A percentile compares a stretch with the other conserved stretches of the same genome.
phyloP scores from a whole-genome alignment of 2,113 vertebrate species.

The Laticauda colubrina region DNA sequence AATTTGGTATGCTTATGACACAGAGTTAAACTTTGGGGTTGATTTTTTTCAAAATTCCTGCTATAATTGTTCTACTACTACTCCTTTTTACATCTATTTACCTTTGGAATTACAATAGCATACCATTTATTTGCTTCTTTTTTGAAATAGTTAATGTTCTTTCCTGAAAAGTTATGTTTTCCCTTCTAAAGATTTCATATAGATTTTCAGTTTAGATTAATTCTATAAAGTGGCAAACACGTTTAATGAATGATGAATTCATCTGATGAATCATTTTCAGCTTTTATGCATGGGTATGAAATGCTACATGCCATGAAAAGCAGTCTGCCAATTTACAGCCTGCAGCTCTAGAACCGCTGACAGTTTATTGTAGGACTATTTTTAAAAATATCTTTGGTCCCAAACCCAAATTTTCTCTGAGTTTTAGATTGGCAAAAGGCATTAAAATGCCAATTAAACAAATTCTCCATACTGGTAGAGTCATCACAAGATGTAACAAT shows the following conservation, averaged over 20 bases:
- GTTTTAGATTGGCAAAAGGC: neutral
- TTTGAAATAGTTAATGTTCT: neutral
- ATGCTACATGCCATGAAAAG: neutral
- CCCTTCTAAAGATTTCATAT: neutral
- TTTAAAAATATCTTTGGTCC: neutral
- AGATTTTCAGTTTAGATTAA: neutral
- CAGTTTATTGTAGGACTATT: neutral
- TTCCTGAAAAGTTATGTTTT: neutral
- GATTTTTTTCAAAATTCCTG: neutral
- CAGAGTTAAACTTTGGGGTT: neutral
- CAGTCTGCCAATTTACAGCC: neutral
- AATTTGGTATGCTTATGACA: neutral
- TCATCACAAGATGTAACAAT: neutral
- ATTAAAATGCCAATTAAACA: neutral
- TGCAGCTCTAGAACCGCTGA: neutral
- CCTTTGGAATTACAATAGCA: neutral
- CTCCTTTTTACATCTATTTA: neutral
- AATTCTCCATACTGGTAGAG: neutral
- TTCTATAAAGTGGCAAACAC: neutral
- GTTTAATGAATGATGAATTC: neutral
- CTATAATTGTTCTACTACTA: neutral
- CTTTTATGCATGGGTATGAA: neutral
- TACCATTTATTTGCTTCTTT: neutral
- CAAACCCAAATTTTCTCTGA: neutral
- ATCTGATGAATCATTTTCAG: neutral